These are phyloP conservation scores for Philotrypesis tridentata DNA, from an alignment of 1,140 invertebrate species.

Conservation along the genomic window DNA sequence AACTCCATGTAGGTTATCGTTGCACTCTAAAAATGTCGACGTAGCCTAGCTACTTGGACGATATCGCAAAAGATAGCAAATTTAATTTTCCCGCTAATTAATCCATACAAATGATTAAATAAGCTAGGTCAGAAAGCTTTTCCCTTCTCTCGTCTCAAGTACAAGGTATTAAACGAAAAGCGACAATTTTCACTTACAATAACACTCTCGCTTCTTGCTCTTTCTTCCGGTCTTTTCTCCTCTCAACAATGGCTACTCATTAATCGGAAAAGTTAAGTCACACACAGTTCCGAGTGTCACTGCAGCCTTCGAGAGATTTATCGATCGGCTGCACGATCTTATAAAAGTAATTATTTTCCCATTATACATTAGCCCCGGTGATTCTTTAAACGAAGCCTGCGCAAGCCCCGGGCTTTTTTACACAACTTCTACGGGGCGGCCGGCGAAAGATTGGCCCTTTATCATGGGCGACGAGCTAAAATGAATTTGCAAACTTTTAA, in stretches of 20 bases:
- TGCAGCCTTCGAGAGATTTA: background rate
- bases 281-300: background rate
- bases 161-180: background rate
- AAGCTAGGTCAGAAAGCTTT: background rate
- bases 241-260: background rate
- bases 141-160: background rate
- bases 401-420: background rate
- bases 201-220: background rate
- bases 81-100: background rate
- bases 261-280: constrained; percentile 13
- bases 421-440: background rate
- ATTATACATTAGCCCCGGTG: constrained; percentile 20
- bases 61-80: background rate
- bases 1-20: too few species aligned
- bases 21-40: background rate
- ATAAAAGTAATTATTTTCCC: constrained; percentile 38
- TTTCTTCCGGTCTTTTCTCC: too few species aligned
- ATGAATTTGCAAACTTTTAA: constrained; percentile 41
- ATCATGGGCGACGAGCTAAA: constrained; percentile 27
- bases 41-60: background rate
- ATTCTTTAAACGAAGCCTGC: constrained; percentile 17
- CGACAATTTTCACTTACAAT: constrained; percentile 1
- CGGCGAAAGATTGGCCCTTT: constrained; percentile 22
- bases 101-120: background rate
- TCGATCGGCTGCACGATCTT: constrained; percentile 27